Base-by-base conservation (phyloP, 2,113 vertebrate species). In the Mystacornis crossleyi region DNA sequence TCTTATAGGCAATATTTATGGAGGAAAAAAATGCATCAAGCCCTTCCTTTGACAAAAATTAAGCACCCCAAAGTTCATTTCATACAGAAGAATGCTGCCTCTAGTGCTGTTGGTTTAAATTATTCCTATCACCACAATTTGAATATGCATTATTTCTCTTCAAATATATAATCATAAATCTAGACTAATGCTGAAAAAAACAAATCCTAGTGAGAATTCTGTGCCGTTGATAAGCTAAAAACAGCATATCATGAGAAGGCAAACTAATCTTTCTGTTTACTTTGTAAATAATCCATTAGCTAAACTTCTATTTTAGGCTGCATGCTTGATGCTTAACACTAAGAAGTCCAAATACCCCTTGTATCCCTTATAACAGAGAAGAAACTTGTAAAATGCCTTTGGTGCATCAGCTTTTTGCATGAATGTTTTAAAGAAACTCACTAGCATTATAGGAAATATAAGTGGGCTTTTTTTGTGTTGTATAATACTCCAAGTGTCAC, bases 401-500 rank as follows among this genome's bases (percentile, higher is more conserved):
- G 75, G 72, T 86, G 81, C 92, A 89, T 90, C 95, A 94, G 69
- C 90, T 93, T 77, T 92, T 66, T 33, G 51, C 67, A 88, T 4
- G 18, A 94, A 86, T 12, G 29, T 43, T 96, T 84, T 79, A 71
- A 89, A 92, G 79, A 90, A 92, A 94, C 43, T 86, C 83, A 11
- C 96, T 94, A 88, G 51, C 78, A 38, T 60, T 90, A 75, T 66
- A 91, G 85, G 87, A 92, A 93, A 75, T 69, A 40, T 91, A 87
- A 88, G 65, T 84, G 77, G 90, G 80, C 58, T 95, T 94, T 85
- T 94, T 94, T 91, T 93, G 91, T 94, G 95, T 96, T 92, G 81
- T 95, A 94, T 88, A 96, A 88, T 97, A 86, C 90, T 89, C 81
- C 79, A 94, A 97, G 97, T 97, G 95, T 93, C 89, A 74, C 95